Base-by-base conservation (phyloP, 2,888 invertebrate genomes). In the Amaurobius ferox region DNA sequence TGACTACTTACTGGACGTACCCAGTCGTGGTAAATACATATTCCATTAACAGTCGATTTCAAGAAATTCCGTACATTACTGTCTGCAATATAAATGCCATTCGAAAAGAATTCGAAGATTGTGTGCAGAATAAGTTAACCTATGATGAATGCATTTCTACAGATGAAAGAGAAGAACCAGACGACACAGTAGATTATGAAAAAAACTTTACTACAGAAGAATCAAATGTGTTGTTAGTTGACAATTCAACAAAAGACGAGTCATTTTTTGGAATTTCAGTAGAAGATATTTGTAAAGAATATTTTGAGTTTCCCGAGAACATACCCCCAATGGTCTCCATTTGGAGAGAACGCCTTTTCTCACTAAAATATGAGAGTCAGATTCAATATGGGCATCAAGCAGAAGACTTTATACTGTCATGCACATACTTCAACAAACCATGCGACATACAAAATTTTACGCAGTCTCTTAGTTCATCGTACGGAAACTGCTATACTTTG, bases 11-110 rank as follows among this genome's bases (percentile, higher is more conserved):
- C 19, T 44, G n/a, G 6, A 29, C 0, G 0, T 71, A 71, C 19
- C 71, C 71, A 2, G 71, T 71, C 5, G 74, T 74, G 6, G 40
- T 74, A 1, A 74, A 74, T 7, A 39, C 64, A 7, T 39, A 74
- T 39, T 64, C 74, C 0, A 13, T 40, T n/a, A 74, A 26, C 9
- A 35, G 16, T 3, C 35, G 35, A 6, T 7, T 28, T 7, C 64
- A 64, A 35, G 13, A 30, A 5, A 64, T 74, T 23, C 74, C 74
- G 2, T 62, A 26, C 0, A 64, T 74, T 6, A 74, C 74, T 26
- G 26, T 74, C n/a, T 74, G 74, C 40, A 74, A 74, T 9, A 26
- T 64, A 7, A 74, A 74, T 26, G 16, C 9, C 26, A 19, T 74
- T 6, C 26, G 62, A n/a, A 64, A 39, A 11, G 23, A 35, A 2